phyloP scores from a whole-genome alignment of 1,140 invertebrate genomes.

The Diorhabda elongata region DNA sequence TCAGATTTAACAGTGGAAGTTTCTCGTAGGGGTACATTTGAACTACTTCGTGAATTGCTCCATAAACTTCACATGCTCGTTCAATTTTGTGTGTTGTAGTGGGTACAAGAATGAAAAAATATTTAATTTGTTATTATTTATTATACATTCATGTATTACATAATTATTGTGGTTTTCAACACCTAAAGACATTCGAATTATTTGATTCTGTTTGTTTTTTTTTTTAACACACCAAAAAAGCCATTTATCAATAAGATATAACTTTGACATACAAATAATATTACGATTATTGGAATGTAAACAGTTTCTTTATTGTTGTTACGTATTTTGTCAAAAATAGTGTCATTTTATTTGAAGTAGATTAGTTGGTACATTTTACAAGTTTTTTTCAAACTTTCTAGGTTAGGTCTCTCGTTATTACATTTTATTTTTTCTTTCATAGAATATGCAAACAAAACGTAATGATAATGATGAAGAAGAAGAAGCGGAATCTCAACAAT shows the following conservation, averaged over 20 bases:
- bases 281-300: slow-evolving; percentile 22
- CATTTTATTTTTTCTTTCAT: not conserved
- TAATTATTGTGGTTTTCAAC: slow-evolving; percentile 44
- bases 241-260: slow-evolving; percentile 25
- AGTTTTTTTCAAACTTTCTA: slow-evolving; percentile 20
- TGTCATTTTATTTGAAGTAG: slow-evolving; percentile 22
- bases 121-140: slow-evolving; percentile 29
- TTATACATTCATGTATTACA: slow-evolving; percentile 45
- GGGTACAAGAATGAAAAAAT: slow-evolving; percentile 4
- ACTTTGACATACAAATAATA: slow-evolving; percentile 17
- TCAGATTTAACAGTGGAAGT: too few species aligned
- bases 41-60: too few species aligned
- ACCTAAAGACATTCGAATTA: slow-evolving; percentile 43
- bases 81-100: not conserved
- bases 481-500: slow-evolving; percentile 7
- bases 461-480: not conserved
- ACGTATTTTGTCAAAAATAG: slow-evolving; percentile 40
- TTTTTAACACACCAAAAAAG: slow-evolving; percentile 45
- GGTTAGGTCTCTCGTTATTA: not conserved
- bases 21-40: too few species aligned
- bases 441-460: slow-evolving; percentile 15
- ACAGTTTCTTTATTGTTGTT: slow-evolving; percentile 23
- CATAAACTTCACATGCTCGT: too few species aligned
- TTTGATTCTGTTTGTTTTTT: slow-evolving; percentile 39
- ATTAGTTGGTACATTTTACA: slow-evolving; percentile 6